Base-by-base conservation (phyloP, 2,797 vertebrate genomes). In the Botia almorhae region DNA sequence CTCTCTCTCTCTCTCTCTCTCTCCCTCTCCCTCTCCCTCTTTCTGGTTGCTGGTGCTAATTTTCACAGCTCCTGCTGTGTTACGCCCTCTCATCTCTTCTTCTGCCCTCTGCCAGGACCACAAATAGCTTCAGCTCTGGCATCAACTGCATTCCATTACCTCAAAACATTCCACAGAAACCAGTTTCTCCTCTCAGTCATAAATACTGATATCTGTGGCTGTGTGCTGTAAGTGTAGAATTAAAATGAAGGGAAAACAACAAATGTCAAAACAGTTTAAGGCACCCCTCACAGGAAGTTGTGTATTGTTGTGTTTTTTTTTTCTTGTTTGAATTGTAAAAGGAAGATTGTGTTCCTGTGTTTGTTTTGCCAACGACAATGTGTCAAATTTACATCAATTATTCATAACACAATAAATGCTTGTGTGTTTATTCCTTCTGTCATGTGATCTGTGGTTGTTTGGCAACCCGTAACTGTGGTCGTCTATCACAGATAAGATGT, bases 1-100 rank as follows among this genome's bases (percentile, higher is more conserved):
- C 16, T n/a, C 51, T 55, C 17, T n/a, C 51, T 5, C 16, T 39
- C 5, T 21, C 3, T n/a, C 13, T 19, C 8, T 21, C 14, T 13
- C 21, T 39, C 33, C 51, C 56, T 74, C 61, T 69, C 21, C 19
- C 21, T 58, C 23, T 63, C 14, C 12, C 2, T 69, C 51, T 58
- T 64, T 64, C 19, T 50, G 12, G 19, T 53, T 46, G 46, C 51
- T 51, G 65, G 63, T 69, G 76, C 67, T 69, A 69, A 58, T 80
- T 87, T 85, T 86, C 85, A 86, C 84, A 87, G 87, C 81, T 88
- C 70, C 69, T 76, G 79, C 70, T 67, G 81, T 82, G 75, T 81
- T 84, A 60, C 80, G 43, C 84, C 79, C 79, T 83, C 82, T 76
- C 74, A 73, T 81, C 76, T 76, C 71, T 82, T 65, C 74, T 43